Conservation (phyloP, 2,888 invertebrate species). For the Argyra leucocephala region DNA sequence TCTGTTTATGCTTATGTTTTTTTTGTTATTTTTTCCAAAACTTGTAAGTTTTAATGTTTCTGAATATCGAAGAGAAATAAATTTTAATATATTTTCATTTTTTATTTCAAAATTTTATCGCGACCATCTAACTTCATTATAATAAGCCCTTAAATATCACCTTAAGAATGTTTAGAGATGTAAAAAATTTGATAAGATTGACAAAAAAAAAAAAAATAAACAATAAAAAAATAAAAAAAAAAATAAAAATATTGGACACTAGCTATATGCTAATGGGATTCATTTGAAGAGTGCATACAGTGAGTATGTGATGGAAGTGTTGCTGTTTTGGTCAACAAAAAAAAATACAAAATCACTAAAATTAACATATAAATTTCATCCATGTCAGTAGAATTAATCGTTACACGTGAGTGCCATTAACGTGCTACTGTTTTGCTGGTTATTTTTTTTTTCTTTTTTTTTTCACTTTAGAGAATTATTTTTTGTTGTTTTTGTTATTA, state of each 20-base stretch:
- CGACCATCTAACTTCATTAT: constrained; percentile 4
- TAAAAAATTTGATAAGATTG: not conserved
- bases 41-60: constrained; percentile 1
- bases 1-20: too few relatives aligned
- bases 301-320: not conserved
- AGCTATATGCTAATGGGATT: not conserved
- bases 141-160: constrained; percentile 4
- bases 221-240: not conserved
- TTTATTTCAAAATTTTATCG: not conserved
- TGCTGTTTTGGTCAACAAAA: not conserved
- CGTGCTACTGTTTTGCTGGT: constrained; percentile 7
- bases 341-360: not conserved
- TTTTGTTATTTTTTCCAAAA: not conserved
- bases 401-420: constrained; percentile 11
- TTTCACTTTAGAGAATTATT: not conserved
- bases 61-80: not conserved
- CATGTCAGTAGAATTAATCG: constrained; percentile 5
- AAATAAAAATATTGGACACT: not conserved
- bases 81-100: not conserved
- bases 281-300: not conserved
- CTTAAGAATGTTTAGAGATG: constrained; percentile 1
- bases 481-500: not conserved
- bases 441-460: not conserved
- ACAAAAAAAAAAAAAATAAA: not conserved
- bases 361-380: constrained; percentile 6